phyloP scores from a whole-genome alignment of 2,797 vertebrate genomes.

The Valencia hispanica region DNA sequence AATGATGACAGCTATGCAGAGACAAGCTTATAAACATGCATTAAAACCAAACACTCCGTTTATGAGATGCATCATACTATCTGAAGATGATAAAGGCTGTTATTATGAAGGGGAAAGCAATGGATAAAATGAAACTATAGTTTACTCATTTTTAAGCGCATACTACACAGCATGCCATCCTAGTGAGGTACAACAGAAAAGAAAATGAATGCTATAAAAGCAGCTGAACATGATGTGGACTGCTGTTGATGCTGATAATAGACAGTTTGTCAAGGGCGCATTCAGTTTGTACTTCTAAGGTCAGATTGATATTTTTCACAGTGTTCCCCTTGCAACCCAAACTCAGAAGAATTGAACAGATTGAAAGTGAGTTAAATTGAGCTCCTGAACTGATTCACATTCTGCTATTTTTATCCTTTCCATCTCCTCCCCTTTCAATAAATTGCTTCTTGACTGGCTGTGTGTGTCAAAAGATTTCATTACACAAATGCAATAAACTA shows the following conservation, averaged over 20 bases:
- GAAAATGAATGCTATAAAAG: not conserved
- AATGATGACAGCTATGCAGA: conserved; percentile 22
- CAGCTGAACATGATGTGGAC: not conserved
- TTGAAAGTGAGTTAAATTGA: conserved; percentile 47
- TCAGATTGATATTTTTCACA: conserved; percentile 1
- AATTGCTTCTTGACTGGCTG: conserved; percentile 59
- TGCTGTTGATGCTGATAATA: not conserved
- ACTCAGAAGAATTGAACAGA: conserved; percentile 25
- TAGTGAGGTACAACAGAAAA: not conserved
- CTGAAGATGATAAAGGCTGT: conserved; percentile 38
- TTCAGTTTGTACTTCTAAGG: conserved; percentile 13
- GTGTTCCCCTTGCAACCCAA: not conserved
- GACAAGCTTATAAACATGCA: not conserved
- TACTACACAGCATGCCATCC: not conserved
- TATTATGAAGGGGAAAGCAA: conserved; percentile 1
- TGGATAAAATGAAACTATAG: conserved; percentile 4
- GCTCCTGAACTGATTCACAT: conserved; percentile 38
- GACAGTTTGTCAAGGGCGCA: conserved; percentile 22
- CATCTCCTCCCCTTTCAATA: conserved; percentile 35
- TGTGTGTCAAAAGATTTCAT: conserved; percentile 77
- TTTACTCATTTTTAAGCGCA: not conserved
- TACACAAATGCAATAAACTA: conserved; percentile 81
- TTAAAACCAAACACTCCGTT: conserved; percentile 11
- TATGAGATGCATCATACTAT: conserved; percentile 18
- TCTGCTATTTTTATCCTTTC: conserved; percentile 31